Evolutionary conservation across 1,140 invertebrate genomes (phyloP).

Genomic region (Hyposmocoma kahamanoa): DNA sequence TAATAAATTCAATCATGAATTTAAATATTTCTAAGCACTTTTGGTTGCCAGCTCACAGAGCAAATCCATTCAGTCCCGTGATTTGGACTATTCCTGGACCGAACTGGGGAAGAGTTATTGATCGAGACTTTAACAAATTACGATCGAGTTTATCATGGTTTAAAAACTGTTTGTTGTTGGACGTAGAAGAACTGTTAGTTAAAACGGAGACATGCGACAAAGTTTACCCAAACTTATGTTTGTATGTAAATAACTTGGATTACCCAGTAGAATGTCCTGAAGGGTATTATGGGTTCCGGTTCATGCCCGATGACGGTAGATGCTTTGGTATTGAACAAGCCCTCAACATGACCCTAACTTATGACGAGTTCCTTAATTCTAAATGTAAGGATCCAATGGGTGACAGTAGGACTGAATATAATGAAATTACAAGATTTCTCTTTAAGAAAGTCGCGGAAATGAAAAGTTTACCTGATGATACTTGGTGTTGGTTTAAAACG

Average conservation of each 20-base stretch:
- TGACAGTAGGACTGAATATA: constrained; percentile 15
- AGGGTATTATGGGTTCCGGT: constrained; percentile 42
- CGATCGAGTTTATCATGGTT: constrained; percentile 21
- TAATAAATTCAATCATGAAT: constrained; percentile 31
- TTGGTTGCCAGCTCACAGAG: constrained; percentile 48
- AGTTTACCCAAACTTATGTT: constrained; percentile 43
- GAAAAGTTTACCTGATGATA: constrained; percentile 24
- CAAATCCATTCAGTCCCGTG: constrained; percentile 38
- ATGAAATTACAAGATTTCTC: constrained; percentile 36
- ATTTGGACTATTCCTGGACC: constrained; percentile 50
- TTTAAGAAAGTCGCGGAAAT: constrained; percentile 46
- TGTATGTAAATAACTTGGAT: constrained; percentile 45
- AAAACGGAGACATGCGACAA: constrained; percentile 34
- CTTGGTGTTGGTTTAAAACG: constrained; percentile 50
- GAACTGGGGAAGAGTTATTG: constrained; percentile 41
- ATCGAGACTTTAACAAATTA: constrained; percentile 24
- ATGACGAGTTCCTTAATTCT: constrained; percentile 31
- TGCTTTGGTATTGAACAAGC: constrained; percentile 51
- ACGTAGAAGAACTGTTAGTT: constrained; percentile 29
- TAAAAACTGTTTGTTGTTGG: constrained; percentile 45
- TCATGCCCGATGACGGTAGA: constrained; percentile 38
- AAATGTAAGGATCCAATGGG: constrained; percentile 44
- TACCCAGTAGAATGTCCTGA: constrained; percentile 45
- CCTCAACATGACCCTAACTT: constrained; percentile 22
- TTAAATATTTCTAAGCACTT: constrained; percentile 37